These are phyloP conservation scores for Acomys russatus DNA, from an alignment of 2,797 vertebrate species.

Conservation along the genomic window DNA sequence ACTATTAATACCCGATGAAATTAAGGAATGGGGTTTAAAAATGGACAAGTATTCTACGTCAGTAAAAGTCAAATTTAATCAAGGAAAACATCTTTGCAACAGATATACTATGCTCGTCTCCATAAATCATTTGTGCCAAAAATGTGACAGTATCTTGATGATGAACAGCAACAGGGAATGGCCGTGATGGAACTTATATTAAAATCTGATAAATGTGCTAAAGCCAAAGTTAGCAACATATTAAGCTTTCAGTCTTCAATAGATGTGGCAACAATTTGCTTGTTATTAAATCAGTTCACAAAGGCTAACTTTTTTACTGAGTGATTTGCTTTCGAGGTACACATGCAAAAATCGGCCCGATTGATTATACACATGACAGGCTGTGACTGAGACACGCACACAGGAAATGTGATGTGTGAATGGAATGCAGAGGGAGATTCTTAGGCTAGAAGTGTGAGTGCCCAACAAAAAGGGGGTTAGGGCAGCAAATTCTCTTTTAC, in stretches of 20 bases:
- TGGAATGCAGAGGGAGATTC: constrained; percentile 86
- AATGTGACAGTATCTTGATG: constrained; percentile 84
- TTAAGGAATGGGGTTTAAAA: constrained; percentile 73
- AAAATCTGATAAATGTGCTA: constrained; percentile 79
- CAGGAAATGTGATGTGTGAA: constrained; percentile 86
- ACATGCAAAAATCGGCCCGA: constrained; percentile 87
- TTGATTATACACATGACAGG: constrained; percentile 85
- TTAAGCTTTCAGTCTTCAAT: constrained; percentile 68
- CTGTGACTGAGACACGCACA: constrained; percentile 84
- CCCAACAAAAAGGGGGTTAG: constrained; percentile 38
- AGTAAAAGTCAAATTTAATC: constrained; percentile 79
- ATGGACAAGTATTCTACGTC: constrained; percentile 67
- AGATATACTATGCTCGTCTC: constrained; percentile 80
- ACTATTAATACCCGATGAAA: constrained; percentile 66
- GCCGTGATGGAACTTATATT: constrained; percentile 80
- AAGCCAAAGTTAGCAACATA: constrained; percentile 80
- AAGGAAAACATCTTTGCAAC: constrained; percentile 81
- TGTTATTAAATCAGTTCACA: constrained; percentile 67
- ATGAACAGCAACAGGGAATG: constrained; percentile 88
- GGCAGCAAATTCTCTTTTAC: constrained; percentile 73
- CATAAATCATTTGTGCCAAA: constrained; percentile 90
- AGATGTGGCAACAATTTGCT: constrained; percentile 70
- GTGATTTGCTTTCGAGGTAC: constrained; percentile 84
- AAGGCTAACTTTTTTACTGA: constrained; percentile 75
- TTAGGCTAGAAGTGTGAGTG: constrained; percentile 81